Conservation (phyloP, 1,140 invertebrate genomes). For the Conus ventricosus region DNA sequence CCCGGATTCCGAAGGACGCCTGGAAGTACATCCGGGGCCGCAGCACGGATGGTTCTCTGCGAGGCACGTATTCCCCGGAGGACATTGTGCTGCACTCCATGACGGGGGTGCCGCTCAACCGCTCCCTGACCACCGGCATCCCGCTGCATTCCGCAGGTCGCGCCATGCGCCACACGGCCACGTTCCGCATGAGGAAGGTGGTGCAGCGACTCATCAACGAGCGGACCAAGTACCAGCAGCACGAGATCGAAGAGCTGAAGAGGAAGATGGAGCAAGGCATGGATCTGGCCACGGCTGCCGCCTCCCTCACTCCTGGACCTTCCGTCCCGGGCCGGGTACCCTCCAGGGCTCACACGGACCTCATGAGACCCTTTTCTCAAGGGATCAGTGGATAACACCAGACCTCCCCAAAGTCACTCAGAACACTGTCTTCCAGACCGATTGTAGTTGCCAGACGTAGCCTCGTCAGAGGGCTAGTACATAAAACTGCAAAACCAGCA, state of each 20-base stretch:
- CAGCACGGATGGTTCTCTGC: background rate
- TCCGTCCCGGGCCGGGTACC: background rate
- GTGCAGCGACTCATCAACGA: constrained; percentile 63
- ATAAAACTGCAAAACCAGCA: too few species aligned
- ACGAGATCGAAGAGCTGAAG: constrained; percentile 62
- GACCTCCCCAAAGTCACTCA: background rate
- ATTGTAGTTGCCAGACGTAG: too few species aligned
- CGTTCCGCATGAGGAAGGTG: constrained; percentile 68
- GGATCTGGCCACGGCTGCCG: background rate
- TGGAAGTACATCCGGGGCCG: constrained; percentile 46
- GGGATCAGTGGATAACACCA: background rate
- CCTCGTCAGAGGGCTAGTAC: too few species aligned
- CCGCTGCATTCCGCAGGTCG: constrained; percentile 31
- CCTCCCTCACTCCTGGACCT: background rate
- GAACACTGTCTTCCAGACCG: background rate
- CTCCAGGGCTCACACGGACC: background rate
- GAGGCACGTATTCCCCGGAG: constrained; percentile 30
- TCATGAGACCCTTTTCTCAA: background rate
- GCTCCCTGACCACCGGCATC: constrained; percentile 26
- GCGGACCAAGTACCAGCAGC: constrained; percentile 63
- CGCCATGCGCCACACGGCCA: constrained; percentile 62
- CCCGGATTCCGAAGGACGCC: constrained; percentile 39
- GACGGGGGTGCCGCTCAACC: constrained; percentile 51
- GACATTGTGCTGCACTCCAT: constrained; percentile 42
- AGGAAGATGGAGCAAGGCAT: constrained; percentile 47